A percentile compares a stretch with the other conserved stretches of the same genome.
phyloP scores from a whole-genome alignment of 2,888 invertebrate genomes.

The Orthosia cruda region DNA sequence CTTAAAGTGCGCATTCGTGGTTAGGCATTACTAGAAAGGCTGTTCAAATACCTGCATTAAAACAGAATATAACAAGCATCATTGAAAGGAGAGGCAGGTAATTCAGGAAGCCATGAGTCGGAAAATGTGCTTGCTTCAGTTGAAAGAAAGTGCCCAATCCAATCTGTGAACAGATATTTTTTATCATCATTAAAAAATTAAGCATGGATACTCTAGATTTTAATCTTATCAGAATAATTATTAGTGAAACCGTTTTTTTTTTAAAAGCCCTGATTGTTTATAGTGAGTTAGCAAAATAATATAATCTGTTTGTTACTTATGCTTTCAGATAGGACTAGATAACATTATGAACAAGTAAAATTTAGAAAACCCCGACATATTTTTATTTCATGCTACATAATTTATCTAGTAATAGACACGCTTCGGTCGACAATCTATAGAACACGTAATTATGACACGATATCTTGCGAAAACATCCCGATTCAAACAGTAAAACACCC shows the following conservation, averaged over 20 bases:
- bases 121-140: constrained; percentile 2
- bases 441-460: too few species aligned
- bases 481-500: too few species aligned
- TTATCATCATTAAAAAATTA: background rate
- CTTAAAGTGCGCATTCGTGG: too few species aligned
- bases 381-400: too few species aligned
- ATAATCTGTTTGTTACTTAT: too few species aligned
- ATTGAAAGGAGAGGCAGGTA: constrained; percentile 35
- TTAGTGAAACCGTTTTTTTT: background rate
- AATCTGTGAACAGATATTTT: constrained; percentile 15
- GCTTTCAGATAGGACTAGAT: too few species aligned
- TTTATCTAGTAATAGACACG: too few species aligned
- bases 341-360: too few species aligned
- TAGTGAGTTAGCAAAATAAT: background rate
- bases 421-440: too few species aligned
- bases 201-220: background rate
- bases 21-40: too few species aligned
- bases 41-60: constrained; percentile 48
- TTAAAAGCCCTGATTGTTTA: background rate
- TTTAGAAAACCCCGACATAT: too few species aligned
- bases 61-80: constrained; percentile 45
- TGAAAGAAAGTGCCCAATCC: constrained; percentile 39
- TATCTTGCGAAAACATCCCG: too few species aligned
- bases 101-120: constrained; percentile 25
- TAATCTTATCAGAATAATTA: background rate